Conservation (phyloP, 2,113 vertebrate genomes). For the Phylloscopus whistleri region DNA sequence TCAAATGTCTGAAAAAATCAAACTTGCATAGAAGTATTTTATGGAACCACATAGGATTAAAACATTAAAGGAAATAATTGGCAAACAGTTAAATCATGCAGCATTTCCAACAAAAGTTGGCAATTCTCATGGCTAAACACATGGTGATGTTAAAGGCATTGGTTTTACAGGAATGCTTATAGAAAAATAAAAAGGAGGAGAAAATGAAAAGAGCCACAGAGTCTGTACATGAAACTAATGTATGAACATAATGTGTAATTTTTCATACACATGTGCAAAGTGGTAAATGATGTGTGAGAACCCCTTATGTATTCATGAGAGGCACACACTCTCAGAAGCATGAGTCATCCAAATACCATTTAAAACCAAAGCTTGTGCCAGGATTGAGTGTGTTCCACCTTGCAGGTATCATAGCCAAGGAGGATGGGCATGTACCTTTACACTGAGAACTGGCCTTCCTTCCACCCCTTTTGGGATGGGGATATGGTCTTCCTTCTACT, state of each 20-base stretch:
- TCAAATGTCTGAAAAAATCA: conserved; percentile 25
- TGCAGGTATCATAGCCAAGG: neutral
- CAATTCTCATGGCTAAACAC: neutral
- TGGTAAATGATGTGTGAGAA: neutral
- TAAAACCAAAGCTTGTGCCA: neutral
- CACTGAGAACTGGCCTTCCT: neutral
- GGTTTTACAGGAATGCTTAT: neutral
- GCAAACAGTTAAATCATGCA: neutral
- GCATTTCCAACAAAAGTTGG: neutral
- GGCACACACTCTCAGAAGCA: neutral
- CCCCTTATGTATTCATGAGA: accelerated
- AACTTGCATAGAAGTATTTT: neutral
- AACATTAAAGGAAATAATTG: neutral
- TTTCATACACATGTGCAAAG: accelerated
- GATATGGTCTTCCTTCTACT: neutral
- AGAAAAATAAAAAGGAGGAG: neutral
- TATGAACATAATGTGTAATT: neutral
- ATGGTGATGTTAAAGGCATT: neutral
- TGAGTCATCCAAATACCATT: neutral
- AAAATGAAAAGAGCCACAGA: neutral
- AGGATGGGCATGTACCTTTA: neutral
- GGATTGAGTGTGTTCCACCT: neutral
- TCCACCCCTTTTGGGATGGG: neutral
- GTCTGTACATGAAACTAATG: neutral
- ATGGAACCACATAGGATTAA: neutral